Conservation (phyloP, 2,888 invertebrate species). For the Laothoe populi region DNA sequence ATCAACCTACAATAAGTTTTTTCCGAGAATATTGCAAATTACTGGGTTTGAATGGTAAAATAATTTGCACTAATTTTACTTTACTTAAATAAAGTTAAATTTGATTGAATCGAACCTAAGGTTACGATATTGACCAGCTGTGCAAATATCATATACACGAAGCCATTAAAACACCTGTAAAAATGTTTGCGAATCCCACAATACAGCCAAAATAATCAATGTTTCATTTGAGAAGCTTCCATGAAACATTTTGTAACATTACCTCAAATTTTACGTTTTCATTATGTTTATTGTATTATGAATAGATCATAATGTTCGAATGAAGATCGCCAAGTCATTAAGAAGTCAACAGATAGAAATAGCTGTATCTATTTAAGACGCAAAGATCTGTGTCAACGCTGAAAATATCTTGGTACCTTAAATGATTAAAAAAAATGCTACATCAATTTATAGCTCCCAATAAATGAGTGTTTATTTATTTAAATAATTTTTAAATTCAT, state of each 20-base stretch:
- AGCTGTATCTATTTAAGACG: constrained; percentile 65
- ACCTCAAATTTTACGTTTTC: background rate
- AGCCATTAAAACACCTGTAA: background rate
- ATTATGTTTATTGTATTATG: background rate
- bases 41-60: too few relatives aligned
- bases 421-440: constrained; percentile 18
- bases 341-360: constrained; percentile 66
- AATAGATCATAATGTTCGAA: constrained; percentile 42
- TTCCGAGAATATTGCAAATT: too few relatives aligned
- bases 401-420: constrained; percentile 62
- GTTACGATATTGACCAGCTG: background rate
- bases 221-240: background rate
- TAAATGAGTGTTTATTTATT: too few relatives aligned
- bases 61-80: too few relatives aligned
- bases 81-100: too few relatives aligned
- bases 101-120: too few relatives aligned
- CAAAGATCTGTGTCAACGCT: constrained; percentile 79
- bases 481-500: too few relatives aligned
- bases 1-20: too few relatives aligned
- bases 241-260: background rate
- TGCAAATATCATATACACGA: background rate
- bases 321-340: constrained; percentile 70
- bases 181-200: background rate
- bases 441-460: background rate
- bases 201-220: background rate